Percentiles rank a stretch among this genome's conserved stretches.
Conservation (phyloP, 2,113 vertebrate species). For the Microtus pennsylvanicus region DNA sequence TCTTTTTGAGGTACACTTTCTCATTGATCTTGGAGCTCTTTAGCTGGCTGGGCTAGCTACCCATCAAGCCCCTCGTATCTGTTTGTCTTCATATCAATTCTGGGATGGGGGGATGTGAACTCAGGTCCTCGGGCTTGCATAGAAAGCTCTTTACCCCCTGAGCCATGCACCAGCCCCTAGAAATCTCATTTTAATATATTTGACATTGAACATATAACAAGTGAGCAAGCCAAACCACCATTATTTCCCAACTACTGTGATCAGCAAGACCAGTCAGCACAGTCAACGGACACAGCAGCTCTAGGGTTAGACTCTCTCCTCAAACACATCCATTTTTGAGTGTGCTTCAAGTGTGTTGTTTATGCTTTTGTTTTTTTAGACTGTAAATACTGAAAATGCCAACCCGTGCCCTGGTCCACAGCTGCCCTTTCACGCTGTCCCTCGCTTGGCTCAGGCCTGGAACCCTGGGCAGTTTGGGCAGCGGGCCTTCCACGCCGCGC, state of each 20-base stretch:
- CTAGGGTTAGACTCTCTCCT: background rate
- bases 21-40: background rate
- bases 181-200: background rate
- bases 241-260: background rate
- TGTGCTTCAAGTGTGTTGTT: background rate
- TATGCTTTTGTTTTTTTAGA: background rate
- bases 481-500: background rate
- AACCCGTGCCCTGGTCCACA: no score
- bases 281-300: no score
- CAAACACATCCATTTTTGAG: background rate
- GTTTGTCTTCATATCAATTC: background rate
- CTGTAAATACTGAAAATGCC: background rate
- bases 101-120: background rate
- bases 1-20: background rate
- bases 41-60: background rate
- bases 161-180: no score
- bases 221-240: background rate
- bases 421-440: fast-evolving
- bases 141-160: background rate
- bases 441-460: background rate
- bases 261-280: fast-evolving
- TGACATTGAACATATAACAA: background rate
- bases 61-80: background rate
- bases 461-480: background rate
- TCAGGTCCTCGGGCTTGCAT: background rate